Evolutionary conservation across 2,888 invertebrate genomes (phyloP).

Genomic region (Amblyjoppa proteus): DNA sequence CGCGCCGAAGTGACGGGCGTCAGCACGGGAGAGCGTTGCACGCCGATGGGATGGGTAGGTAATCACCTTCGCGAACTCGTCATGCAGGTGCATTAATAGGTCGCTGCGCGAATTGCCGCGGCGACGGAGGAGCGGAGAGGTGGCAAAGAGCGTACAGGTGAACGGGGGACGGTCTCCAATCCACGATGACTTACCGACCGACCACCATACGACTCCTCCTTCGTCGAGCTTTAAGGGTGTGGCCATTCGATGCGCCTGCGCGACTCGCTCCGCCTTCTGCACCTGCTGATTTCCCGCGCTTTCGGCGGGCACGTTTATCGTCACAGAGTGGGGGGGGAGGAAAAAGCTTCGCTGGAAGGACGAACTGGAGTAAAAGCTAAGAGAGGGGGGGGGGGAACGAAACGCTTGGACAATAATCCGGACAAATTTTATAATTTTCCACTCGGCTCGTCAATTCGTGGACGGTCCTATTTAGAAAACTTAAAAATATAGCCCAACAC

Average conservation of each 20-base stretch:
- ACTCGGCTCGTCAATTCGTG: background rate
- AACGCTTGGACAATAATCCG: background rate
- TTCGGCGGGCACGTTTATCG: conserved; percentile 45
- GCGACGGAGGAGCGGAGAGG: conserved; percentile 59
- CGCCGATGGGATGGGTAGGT: conserved; percentile 73
- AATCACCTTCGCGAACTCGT: conserved; percentile 72
- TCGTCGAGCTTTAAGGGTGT: conserved; percentile 81
- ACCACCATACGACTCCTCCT: conserved; percentile 81
- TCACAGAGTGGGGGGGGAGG: conserved; percentile 34
- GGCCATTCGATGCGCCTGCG: conserved; percentile 82
- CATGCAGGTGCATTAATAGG: conserved; percentile 82
- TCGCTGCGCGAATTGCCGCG: conserved; percentile 65
- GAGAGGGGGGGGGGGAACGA: background rate
- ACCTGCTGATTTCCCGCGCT: conserved; percentile 79
- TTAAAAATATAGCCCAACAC: background rate
- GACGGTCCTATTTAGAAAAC: background rate
- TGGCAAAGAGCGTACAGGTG: conserved; percentile 76
- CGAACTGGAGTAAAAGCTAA: background rate
- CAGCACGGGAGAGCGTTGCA: background rate
- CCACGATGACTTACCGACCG: conserved; percentile 77
- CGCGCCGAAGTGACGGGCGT: conserved; percentile 24
- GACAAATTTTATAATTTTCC: background rate
- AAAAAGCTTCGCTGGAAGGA: conserved; percentile 4
- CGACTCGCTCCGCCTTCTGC: conserved; percentile 74
- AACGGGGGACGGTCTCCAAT: conserved; percentile 81